These are phyloP conservation scores for Saccopteryx bilineata DNA, from an alignment of 2,113 vertebrate species.

Conservation along the genomic window DNA sequence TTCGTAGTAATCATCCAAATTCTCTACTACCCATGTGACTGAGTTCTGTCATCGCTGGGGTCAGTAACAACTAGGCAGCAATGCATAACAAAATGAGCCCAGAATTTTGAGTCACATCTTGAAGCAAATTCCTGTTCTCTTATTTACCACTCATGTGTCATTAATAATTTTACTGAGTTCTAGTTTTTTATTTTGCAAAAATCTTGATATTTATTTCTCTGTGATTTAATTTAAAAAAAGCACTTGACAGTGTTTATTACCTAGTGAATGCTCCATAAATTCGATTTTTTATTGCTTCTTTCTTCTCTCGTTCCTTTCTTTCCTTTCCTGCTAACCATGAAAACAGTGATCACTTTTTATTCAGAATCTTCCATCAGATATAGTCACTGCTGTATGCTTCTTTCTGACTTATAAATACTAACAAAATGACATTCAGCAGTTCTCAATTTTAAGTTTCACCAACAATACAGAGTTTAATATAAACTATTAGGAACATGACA, in stretches of 20 bases:
- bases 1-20: background rate
- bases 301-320: conserved; percentile 11
- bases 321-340: background rate
- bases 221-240: background rate
- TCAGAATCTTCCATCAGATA: background rate
- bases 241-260: background rate
- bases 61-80: background rate
- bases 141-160: background rate
- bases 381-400: background rate
- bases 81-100: background rate
- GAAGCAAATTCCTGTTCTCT: background rate
- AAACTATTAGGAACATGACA: background rate
- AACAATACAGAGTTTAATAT: background rate
- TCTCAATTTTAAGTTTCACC: background rate
- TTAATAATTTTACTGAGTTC: conserved; percentile 6
- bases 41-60: background rate
- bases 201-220: background rate
- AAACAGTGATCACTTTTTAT: background rate
- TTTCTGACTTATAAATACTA: background rate
- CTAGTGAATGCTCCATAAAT: background rate
- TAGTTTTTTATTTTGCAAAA: conserved; percentile 7
- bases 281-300: background rate
- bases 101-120: background rate
- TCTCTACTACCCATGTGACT: background rate
- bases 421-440: background rate